These are phyloP conservation scores for Halcyon smyrnensis DNA, from an alignment of 2,797 vertebrate genomes.

Conservation along the genomic window DNA sequence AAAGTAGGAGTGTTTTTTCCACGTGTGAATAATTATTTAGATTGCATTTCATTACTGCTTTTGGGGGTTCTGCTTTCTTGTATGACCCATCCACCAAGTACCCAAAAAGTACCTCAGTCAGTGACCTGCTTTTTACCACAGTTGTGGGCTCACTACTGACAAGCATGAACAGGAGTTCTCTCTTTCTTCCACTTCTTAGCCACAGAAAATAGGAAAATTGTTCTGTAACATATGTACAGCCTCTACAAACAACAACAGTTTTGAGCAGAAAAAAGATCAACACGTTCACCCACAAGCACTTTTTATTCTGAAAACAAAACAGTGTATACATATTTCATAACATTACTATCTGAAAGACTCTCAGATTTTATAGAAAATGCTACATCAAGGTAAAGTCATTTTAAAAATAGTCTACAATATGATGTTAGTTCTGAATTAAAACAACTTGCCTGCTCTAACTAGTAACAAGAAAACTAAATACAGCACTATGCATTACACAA, in stretches of 20 bases:
- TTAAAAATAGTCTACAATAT: not conserved
- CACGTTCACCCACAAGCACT: not conserved
- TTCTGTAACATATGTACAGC: not conserved
- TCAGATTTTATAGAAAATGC: not conserved
- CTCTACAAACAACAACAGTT: not conserved
- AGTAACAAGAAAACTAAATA: not conserved
- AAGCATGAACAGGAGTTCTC: rapidly evolving
- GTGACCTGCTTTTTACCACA: not conserved
- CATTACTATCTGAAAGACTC: not conserved
- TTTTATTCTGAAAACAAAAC: not conserved
- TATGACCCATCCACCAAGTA: not conserved
- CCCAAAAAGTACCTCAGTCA: not conserved
- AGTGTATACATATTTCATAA: not conserved
- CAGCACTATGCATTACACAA: not conserved
- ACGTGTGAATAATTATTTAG: not conserved
- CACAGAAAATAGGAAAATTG: not conserved
- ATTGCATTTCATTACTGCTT: not conserved
- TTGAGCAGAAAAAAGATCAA: not conserved
- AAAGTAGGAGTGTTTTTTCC: not conserved
- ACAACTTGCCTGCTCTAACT: not conserved
- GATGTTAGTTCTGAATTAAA: not conserved
- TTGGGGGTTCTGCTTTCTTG: not conserved
- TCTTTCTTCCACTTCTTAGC: not conserved
- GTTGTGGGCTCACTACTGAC: rapidly evolving
- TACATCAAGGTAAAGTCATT: not conserved